These are phyloP conservation scores for Sebastes kiyomatsui DNA, from an alignment of 2,797 vertebrate genomes.

Conservation along the genomic window DNA sequence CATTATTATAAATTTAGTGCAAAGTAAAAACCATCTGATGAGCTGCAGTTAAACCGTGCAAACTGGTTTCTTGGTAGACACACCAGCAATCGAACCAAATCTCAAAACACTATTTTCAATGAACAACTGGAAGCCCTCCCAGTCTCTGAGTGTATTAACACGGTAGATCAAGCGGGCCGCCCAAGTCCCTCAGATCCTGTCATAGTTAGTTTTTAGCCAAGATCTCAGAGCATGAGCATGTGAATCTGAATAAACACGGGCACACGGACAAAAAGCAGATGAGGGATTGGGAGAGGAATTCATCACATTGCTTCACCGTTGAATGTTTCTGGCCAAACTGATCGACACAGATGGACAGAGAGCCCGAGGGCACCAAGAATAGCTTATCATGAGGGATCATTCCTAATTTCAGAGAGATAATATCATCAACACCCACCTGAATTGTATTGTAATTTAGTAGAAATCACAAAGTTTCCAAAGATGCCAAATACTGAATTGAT, in stretches of 20 bases:
- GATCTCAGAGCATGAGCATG: conserved; percentile 44
- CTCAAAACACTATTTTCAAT: neutral
- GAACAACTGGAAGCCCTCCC: neutral
- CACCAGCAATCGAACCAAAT: neutral
- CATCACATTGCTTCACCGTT: conserved; percentile 7
- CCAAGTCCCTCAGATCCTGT: conserved; percentile 13
- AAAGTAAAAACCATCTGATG: neutral
- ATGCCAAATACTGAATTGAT: neutral
- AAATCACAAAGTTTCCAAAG: neutral
- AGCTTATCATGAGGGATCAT: conserved; percentile 9
- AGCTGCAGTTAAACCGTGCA: neutral
- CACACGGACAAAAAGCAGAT: conserved; percentile 43
- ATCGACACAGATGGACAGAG: neutral
- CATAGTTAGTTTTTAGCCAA: conserved; percentile 38
- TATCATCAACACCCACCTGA: neutral
- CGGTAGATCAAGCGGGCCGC: conserved; percentile 2
- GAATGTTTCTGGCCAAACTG: conserved; percentile 32
- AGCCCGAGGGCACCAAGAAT: conserved; percentile 31
- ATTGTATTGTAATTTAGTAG: neutral
- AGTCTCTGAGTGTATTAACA: conserved; percentile 26
- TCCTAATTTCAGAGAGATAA: conserved; percentile 2
- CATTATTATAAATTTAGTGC: neutral
- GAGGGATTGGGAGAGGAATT: conserved; percentile 60
- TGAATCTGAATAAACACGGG: conserved; percentile 52
- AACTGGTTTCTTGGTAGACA: neutral